Base-by-base conservation (phyloP, 1,140 invertebrate species). In the Amphibalanus amphitrite region DNA sequence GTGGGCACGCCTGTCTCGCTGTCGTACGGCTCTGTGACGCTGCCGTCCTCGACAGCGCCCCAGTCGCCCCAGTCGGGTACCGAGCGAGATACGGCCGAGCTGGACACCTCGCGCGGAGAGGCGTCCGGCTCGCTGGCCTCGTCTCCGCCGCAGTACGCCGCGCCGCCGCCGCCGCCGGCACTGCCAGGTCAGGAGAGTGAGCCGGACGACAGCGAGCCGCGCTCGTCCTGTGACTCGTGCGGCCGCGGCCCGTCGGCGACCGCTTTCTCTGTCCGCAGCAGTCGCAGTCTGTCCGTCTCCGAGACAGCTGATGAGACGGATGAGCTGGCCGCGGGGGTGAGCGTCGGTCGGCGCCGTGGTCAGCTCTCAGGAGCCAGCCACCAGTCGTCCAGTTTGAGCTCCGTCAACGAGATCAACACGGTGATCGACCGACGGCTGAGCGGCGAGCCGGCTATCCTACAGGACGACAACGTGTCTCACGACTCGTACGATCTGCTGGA, bases 401-500 rank as follows among this genome's bases (percentile, higher is more conserved):
- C 47, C 17, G 47, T 59, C 47, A 59, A 59, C 47, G 47, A 59
- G 47, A 59, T 59, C 47, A 59, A 59, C 47, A 59, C 47, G 13
- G 47, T 59, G 13, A 59, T 28, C 28, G 65, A 67, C n/a, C 65
- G 65, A 3, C 28, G 65, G 3, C n/a, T 28, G 17, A 23, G 64
- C 23, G 64, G 23, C 64, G 64, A 59, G 47, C 3, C 64, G 64
- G 64, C 23, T 6, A 3, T 6, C 26, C 64, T n/a, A 3, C 26
- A 59, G 26, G 65, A 28, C 65, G 91, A 93, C 78, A 90, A 93
- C 81, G 81, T 92, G 6, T 91, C 90, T 20, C 91, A 92, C 79
- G 91, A 92, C 79, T 92, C 90, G 74, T 93, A 92, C 79, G 91
- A 93, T 77, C 79, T 92, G 25, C 82, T 92, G 67, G 90, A 93